These are phyloP conservation scores for Antennarius striatus DNA, from an alignment of 2,113 vertebrate species.

Conservation along the genomic window DNA sequence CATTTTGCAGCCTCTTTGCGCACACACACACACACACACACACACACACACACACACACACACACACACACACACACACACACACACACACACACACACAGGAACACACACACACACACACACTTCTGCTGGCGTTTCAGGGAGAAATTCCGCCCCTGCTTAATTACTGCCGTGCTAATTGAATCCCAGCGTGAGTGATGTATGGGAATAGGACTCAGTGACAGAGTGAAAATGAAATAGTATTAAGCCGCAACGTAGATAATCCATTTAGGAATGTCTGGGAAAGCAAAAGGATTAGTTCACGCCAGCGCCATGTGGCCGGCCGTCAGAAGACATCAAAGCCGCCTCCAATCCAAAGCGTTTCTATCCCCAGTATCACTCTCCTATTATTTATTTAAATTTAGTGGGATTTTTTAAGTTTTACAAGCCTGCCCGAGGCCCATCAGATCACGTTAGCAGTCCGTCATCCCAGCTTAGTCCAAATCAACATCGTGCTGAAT, in stretches of 20 bases:
- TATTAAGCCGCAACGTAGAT: conserved; percentile 58
- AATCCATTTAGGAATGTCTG: conserved; percentile 67
- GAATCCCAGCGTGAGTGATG: conserved; percentile 66
- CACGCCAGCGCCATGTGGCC: conserved; percentile 26
- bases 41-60: conserved; percentile 2
- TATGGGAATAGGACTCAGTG: conserved; percentile 39
- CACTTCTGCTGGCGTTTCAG: conserved; percentile 38
- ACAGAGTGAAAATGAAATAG: conserved; percentile 66
- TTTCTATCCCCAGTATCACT: conserved; percentile 7
- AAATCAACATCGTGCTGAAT: not conserved
- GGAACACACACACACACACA: not conserved
- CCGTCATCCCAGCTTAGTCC: not conserved
- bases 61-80: conserved; percentile 16
- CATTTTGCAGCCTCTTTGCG: conserved; percentile 7
- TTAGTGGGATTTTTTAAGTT: not conserved
- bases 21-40: not conserved
- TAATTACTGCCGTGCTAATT: conserved; percentile 65
- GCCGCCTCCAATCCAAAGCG: conserved; percentile 38
- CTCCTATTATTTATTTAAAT: not conserved
- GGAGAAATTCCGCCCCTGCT: conserved; percentile 42
- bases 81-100: not conserved
- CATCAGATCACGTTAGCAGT: not conserved
- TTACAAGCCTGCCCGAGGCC: not conserved
- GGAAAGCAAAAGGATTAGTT: conserved; percentile 54
- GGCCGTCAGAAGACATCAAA: conserved; percentile 44